Base-by-base conservation (phyloP, 1,140 invertebrate genomes). In the Eurosta solidaginis region DNA sequence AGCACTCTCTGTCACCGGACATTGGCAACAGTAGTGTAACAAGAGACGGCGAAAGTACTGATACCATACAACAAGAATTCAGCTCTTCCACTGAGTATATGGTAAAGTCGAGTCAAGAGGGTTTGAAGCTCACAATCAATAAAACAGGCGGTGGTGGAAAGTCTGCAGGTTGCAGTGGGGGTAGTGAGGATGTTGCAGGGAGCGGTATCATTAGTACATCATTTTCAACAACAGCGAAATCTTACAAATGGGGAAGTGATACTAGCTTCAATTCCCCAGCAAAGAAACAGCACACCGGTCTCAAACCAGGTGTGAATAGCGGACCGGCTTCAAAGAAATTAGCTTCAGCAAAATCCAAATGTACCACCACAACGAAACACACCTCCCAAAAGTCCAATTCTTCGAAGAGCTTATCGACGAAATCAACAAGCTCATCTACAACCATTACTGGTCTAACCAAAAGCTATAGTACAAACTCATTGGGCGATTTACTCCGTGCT, bases 51-150 rank as follows among this genome's bases (percentile, higher is more conserved):
- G 42, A 25, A 33, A 17, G 33, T 36, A 36, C 59, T 63, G 77
- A 76, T 54, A 45, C 50, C 27, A 25, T 68, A 74, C 59, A 59
- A 45, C 50, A 77, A 76, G 29, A 79, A 78, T 33, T 14, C 59
- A 68, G 25, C 14, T 68, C 59, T 20, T 81, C 81, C 50, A 81
- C 85, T 1, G 95, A 96, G 81, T 97, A 96, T 81, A 95, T 95
- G 92, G 93, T 96, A 0, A 96, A 96, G 82, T 92, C 92, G 42
- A 95, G 94, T 78, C 83, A 84, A 52, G 95, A 95, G 82, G 95
- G 95, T 0, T 94, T 96, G 88, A 97, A 96, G 85, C 91, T 97
- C 74, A 97, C 95, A 0, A 95, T 96, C 9, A 96, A 96, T 82
- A 96, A 96, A 89, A 95, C 94, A 1, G 90, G 45, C 73, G 54